Conservation (phyloP, 2,888 invertebrate species). For the Scrobipalpa atriplicella region DNA sequence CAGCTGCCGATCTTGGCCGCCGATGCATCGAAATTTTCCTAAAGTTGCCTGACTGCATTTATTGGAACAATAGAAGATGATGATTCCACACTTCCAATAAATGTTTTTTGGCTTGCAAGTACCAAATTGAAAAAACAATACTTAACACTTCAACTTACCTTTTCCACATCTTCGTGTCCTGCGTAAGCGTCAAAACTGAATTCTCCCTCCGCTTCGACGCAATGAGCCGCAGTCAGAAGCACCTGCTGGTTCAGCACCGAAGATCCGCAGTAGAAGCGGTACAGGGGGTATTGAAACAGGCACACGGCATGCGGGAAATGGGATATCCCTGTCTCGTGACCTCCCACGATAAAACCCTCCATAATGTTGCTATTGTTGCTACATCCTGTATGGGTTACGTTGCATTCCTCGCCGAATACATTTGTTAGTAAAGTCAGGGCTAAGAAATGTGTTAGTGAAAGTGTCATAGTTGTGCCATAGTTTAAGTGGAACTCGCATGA, state of each 20-base stretch:
- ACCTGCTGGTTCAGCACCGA: constrained; percentile 7
- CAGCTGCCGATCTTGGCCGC: no score
- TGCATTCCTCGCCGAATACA: constrained; percentile 1
- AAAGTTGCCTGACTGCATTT: no score
- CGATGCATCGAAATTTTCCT: no score
- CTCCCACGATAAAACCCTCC: constrained; percentile 4
- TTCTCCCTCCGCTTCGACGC: background rate
- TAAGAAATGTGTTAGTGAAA: background rate
- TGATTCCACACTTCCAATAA: no score
- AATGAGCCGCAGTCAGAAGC: constrained; percentile 11
- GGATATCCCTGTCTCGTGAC: background rate
- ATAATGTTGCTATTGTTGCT: background rate
- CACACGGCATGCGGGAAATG: constrained; percentile 9
- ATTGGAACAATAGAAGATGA: no score
- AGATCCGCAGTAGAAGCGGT: background rate
- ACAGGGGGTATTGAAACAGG: background rate
- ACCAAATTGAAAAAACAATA: no score
- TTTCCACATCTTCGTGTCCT: constrained; percentile 5
- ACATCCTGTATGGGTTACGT: background rate
- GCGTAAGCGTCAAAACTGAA: background rate
- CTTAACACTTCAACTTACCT: no score
- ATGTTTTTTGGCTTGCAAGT: no score
- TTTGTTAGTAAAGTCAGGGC: background rate
- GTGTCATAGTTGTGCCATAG: background rate
- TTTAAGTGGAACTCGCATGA: background rate